Evolutionary conservation across 2,888 invertebrate species (phyloP).

Genomic region (Drosophila cracens): DNA sequence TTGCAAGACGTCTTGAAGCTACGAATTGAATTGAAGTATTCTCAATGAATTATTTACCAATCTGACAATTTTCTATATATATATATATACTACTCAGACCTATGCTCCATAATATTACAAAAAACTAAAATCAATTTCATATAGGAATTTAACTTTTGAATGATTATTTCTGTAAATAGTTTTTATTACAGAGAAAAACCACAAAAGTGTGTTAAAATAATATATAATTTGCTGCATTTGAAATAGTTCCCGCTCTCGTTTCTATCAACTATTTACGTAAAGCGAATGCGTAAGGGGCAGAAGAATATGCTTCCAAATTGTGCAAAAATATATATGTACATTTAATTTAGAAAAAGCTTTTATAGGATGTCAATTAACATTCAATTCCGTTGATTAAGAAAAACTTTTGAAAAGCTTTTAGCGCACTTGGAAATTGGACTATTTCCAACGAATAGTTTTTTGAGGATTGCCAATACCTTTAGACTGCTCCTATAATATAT

Average conservation of each 20-base stretch:
- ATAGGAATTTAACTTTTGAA: too few relatives aligned
- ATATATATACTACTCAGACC: too few relatives aligned
- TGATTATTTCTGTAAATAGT: too few relatives aligned
- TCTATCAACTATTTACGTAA: background rate
- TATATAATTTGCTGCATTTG: background rate
- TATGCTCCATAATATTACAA: background rate
- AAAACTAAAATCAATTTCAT: too few relatives aligned
- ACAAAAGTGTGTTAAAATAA: background rate
- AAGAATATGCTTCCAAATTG: background rate
- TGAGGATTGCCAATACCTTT: background rate
- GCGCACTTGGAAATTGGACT: background rate
- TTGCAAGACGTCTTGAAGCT: conserved; percentile 84
- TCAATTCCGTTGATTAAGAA: background rate
- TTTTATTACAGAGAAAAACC: background rate
- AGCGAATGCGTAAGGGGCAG: background rate
- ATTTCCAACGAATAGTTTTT: background rate
- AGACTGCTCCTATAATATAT: background rate
- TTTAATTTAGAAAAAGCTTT: background rate
- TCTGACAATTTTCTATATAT: background rate
- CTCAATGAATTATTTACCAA: background rate
- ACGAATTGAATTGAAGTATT: background rate
- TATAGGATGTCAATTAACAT: background rate
- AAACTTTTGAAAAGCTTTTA: background rate
- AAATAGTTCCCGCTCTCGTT: background rate
- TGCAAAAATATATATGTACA: background rate